Percentiles rank a stretch among this genome's conserved stretches.
phyloP scores from a whole-genome alignment of 2,113 vertebrate species.

The Morone saxatilis region DNA sequence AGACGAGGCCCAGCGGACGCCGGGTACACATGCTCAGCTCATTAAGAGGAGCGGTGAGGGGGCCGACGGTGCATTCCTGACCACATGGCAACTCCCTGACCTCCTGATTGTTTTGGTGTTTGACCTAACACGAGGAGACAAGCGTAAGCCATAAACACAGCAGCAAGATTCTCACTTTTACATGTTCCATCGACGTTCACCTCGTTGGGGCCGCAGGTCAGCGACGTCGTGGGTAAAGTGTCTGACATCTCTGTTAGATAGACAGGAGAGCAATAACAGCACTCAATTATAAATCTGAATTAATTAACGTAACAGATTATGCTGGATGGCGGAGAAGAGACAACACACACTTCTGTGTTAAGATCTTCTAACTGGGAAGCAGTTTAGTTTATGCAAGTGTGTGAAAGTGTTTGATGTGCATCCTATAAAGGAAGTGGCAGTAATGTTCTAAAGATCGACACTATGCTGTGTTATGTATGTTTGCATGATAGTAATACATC shows the following conservation, averaged over 20 bases:
- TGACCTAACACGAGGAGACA: conserved; percentile 53
- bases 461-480: background rate
- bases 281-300: background rate
- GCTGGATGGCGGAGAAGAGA: background rate
- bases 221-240: conserved; percentile 44
- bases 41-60: conserved; percentile 67
- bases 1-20: conserved; percentile 41
- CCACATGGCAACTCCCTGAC: conserved; percentile 56
- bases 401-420: background rate
- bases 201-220: conserved; percentile 77
- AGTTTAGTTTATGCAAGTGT: background rate
- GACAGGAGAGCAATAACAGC: background rate
- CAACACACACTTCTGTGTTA: background rate
- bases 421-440: background rate
- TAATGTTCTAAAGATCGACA: background rate
- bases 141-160: conserved; percentile 20
- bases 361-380: background rate
- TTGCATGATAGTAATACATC: background rate
- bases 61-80: conserved; percentile 65
- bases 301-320: background rate
- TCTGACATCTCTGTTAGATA: conserved; percentile 79
- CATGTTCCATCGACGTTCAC: conserved; percentile 76
- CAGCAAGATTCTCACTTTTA: conserved; percentile 76
- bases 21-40: conserved; percentile 62
- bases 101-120: conserved; percentile 49